Base-by-base conservation (phyloP, 2,888 invertebrate genomes). In the Euclidia mi region DNA sequence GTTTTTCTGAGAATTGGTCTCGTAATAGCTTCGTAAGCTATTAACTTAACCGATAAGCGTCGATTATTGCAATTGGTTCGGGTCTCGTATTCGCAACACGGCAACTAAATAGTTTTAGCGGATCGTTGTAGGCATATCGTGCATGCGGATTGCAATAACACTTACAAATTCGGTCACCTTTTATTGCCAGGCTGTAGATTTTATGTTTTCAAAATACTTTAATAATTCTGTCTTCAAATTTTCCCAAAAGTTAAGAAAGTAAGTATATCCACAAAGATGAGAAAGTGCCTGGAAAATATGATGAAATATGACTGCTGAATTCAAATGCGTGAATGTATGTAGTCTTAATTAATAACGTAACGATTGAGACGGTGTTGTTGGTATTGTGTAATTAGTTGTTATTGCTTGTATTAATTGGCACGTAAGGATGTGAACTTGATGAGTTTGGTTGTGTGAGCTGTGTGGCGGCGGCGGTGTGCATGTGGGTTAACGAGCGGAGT, bases 401-500 rank as follows among this genome's bases (percentile, higher is more conserved):
- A 51, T 45, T 52, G 38, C 17, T 34, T 43, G 48, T 56, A 56
- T 49, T 61, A 71, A 55, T 59, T 43, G 47, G 28, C 53, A 57
- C 53, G 58, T 70, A 69, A 76, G 79, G 81, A 82, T 81, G 72
- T 74, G 73, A 82, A 59, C 82, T 79, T 82, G 80, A 79, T 82
- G 80, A 78, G 71, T 70, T 65, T 70, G 69, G 58, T 59, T 58
- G 62, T 45, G 53, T 64, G 62, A 61, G 64, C 53, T 49, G 66
- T 59, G 60, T 55, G 63, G 67, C 71, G 65, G 65, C 45, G 53
- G 63, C 45, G 48, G 46, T 29, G 41, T 50, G 85, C 85, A 90
- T 91, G 90, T 91, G 89, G 91, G 91, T 91, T 91, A 91, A 91
- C 92, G 92, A 92, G 88, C 80, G 72, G 38, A 63, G 80, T 90